Percentiles rank a stretch among this genome's conserved stretches.
Conservation (phyloP, 53 echinoderm and acorn worm species). For the Paelopatides confundens region DNA sequence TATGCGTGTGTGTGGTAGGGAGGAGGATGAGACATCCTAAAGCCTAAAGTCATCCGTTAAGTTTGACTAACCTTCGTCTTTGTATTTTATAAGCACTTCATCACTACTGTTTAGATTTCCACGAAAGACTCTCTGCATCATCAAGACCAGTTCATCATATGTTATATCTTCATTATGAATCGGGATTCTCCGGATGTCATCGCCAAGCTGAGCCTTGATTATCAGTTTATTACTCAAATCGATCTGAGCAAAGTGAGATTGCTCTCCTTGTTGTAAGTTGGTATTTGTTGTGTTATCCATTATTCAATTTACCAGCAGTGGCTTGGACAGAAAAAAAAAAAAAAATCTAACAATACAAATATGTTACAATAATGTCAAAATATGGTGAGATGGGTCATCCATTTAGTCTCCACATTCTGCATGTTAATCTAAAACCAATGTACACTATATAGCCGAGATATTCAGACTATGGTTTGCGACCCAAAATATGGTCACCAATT, state of each 20-base stretch:
- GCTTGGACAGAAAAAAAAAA: not conserved
- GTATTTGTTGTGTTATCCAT: not conserved
- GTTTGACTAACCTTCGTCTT: slow-evolving; percentile 85
- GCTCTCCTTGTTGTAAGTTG: not conserved
- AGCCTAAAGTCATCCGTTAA: no score
- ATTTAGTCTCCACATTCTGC: no score
- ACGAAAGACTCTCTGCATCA: slow-evolving; percentile 99
- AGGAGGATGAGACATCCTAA: no score
- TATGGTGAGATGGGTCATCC: no score
- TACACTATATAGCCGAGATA: no score
- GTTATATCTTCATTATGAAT: slow-evolving; percentile 97
- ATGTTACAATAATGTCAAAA: no score
- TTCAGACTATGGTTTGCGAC: no score
- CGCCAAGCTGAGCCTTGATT: slow-evolving; percentile 97
- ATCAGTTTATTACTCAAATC: slow-evolving; percentile 99
- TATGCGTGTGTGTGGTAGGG: no score
- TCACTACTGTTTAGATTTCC: slow-evolving; percentile 95
- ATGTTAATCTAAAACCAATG: no score
- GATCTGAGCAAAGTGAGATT: slow-evolving; percentile 76
- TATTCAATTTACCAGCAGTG: not conserved
- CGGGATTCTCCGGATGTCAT: slow-evolving; percentile 95
- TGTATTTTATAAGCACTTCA: slow-evolving; percentile 95
- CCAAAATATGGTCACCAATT: no score
- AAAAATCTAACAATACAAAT: no score
- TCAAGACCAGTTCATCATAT: slow-evolving; percentile 91